Evolutionary conservation across 1,140 invertebrate species (phyloP), one percentile per base, ranked within the genome.

Genomic region (Magallana angulata): DNA sequence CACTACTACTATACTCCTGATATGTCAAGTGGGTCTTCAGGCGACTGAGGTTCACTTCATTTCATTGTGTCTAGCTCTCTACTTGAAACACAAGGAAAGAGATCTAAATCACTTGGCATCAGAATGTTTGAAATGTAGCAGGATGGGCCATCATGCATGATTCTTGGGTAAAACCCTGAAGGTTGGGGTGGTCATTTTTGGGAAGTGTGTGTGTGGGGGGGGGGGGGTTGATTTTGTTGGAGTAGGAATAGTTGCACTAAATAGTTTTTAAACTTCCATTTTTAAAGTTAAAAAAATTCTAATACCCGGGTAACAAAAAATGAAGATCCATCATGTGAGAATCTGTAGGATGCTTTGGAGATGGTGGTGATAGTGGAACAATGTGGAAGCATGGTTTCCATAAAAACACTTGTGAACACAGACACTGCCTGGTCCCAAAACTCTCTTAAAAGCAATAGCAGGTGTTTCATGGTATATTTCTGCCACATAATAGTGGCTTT

Each of bases 11-110:
- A 36, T 76, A 11, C 68, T 76, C 68, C 68, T 4, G 11, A 76
- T 18, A 76, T 76, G 68, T 76, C 68, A 76, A 76, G 68, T 76
- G 68, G 68, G 68, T 76, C 68, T 76, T 30, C 68, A 76, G 68
- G 24, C 24, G 18, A 76, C 68, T 76, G 24, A 36, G 68, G 68
- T 76, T 76, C 64, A 71, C 64, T 71, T 71, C 68, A 76, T 76
- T 30, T 76, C 68, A 76, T 76, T 76, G 68, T 76, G 68, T 76
- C 68, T 36, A 76, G 24, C 68, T 76, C 18, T 30, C 68, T 76
- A 76, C 68, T 76, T 76, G 68, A 76, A 76, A 24, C 24, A 76
- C 9, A 36, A 76, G 68, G 24, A 76, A 76, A 76, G 68, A 76
- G 68, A 76, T 76, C 68, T 76, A n/a, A 76, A 76, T 30, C 36